Percentiles rank a stretch among this genome's conserved stretches.
Evolutionary conservation across 53 echinoderm and acorn worm genomes (phyloP).

Genomic region (Mesocentrotus franciscanus): DNA sequence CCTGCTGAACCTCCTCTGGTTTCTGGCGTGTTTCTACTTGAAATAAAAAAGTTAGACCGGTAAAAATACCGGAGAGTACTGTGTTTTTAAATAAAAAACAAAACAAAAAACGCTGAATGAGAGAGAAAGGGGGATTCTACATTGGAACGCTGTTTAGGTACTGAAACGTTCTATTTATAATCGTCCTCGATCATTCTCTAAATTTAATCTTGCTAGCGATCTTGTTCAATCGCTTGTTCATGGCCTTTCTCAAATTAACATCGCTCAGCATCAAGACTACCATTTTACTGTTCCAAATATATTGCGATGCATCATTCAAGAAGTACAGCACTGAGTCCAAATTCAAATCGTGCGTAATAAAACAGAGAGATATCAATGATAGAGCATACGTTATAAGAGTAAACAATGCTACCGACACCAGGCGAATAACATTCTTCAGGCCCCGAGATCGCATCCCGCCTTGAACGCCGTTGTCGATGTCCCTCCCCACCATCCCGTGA

Average conservation of each 20-base stretch:
- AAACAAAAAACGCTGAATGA: background rate
- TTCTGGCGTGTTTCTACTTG: too few species aligned
- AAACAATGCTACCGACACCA: background rate
- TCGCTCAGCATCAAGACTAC: background rate
- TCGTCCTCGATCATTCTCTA: background rate
- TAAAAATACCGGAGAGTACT: background rate
- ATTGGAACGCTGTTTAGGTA: background rate
- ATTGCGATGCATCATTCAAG: background rate
- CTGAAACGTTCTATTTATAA: background rate
- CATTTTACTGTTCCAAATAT: conserved; percentile 4
- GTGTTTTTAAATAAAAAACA: too few species aligned
- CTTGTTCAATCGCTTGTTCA: background rate
- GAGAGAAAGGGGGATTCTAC: background rate
- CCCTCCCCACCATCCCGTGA: too few species aligned
- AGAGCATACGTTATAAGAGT: background rate
- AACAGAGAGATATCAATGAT: background rate
- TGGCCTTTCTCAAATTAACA: background rate
- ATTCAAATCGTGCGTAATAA: background rate
- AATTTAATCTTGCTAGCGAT: background rate
- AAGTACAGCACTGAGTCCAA: background rate
- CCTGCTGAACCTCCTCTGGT: too few species aligned
- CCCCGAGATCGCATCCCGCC: background rate
- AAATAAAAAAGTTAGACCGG: background rate
- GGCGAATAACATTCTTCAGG: background rate
- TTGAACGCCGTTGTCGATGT: background rate